phyloP scores from a whole-genome alignment of 1,140 invertebrate species.

The Drosophila virilis region DNA sequence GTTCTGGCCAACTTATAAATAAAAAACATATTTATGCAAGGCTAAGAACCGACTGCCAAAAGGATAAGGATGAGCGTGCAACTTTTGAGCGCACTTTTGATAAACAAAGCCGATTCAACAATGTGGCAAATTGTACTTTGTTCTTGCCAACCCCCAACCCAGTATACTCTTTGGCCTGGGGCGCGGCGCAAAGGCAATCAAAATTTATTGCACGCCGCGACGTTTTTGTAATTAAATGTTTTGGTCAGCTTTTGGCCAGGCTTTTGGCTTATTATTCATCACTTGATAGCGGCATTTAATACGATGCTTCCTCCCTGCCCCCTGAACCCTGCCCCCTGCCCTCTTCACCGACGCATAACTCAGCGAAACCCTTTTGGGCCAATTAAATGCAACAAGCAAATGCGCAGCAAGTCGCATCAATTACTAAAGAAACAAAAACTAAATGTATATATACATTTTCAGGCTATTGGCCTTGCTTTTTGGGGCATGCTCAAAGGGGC shows the following conservation, averaged over 20 bases:
- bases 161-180: conserved; percentile 51
- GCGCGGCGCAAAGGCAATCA: conserved; percentile 45
- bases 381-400: conserved; percentile 54
- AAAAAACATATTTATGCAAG: conserved; percentile 79
- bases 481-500: conserved; percentile 47
- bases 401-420: conserved; percentile 61
- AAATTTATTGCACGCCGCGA: conserved; percentile 77
- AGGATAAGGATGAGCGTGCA: conserved; percentile 73
- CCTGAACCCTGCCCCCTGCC: not conserved
- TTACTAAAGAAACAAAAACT: conserved; percentile 28
- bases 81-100: conserved; percentile 68
- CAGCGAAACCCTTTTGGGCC: conserved; percentile 10
- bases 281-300: conserved; percentile 51
- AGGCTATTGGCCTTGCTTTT: conserved; percentile 49
- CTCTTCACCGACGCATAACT: not conserved
- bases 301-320: conserved; percentile 4
- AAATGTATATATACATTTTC: conserved; percentile 12
- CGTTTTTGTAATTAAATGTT: conserved; percentile 82
- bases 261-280: conserved; percentile 74
- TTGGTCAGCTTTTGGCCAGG: conserved; percentile 71
- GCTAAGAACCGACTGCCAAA: conserved; percentile 54
- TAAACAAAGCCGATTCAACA: conserved; percentile 48
- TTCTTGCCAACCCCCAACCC: too few relatives aligned
- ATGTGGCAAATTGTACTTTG: conserved; percentile 64
- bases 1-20: conserved; percentile 71